Evolutionary conservation across 2,888 invertebrate genomes (phyloP), one percentile per base, ranked within the genome.

Genomic region (Drosophila flavopinicola): DNA sequence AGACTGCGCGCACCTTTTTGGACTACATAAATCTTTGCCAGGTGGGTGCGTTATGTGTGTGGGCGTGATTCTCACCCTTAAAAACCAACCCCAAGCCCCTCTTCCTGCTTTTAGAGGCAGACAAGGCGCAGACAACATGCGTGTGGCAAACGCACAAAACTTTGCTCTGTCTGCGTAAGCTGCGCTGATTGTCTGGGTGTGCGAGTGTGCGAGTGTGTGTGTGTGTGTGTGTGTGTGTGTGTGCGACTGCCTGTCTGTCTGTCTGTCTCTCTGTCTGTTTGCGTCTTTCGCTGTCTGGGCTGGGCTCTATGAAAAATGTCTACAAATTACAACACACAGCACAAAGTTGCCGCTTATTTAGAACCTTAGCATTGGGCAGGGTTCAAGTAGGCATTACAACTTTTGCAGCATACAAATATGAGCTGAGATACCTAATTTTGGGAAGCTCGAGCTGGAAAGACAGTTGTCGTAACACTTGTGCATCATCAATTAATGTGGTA

Each of bases 51-150:
- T 61, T 61, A 51, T 54, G 33, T 49, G 25, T 25, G 48, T 48
- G 54, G 56, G 52, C 38, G 44, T 42, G 45, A 53, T 32, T 11
- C 32, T 10, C 15, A 20, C n/a, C 41, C 41, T 1, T 29, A 13
- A 10, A 10, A 0, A 20, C 20, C 20, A 20, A 2, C 47, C 9
- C 17, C n/a, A 7, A 7, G 23, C 23, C 37, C 49, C 33, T 30
- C 33, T 44, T 51, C 37, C 49, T 37, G 30, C 33, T 44, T 51
- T 54, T 42, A 48, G 53, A 41, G 52, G 66, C 75, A 80, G 80
- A 80, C 80, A 80, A 66, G 60, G 67, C 69, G 80, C 80, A 84
- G 80, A 80, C 84, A 80, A 73, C 72, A 84, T 80, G 84, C 80
- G 80, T 84, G 84, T 65, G 35, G 32, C 66, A 59, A 58, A 75